A percentile compares a stretch with the other conserved stretches of the same genome.
These are phyloP conservation scores for Fringilla coelebs DNA, from an alignment of 2,797 vertebrate species.

Conservation along the genomic window DNA sequence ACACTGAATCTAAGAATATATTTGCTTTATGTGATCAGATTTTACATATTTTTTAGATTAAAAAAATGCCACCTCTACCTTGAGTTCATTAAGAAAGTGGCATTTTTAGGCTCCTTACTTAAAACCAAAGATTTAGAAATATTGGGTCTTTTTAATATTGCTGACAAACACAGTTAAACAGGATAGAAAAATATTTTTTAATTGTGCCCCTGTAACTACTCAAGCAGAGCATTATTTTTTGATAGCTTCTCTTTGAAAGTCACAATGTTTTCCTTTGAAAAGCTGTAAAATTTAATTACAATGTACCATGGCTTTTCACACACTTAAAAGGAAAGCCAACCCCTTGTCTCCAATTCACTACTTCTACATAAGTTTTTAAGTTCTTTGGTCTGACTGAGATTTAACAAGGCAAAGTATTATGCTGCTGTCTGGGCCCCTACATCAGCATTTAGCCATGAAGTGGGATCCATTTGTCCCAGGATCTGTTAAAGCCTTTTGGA, in stretches of 20 bases:
- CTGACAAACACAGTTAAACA: neutral
- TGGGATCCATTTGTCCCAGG: neutral
- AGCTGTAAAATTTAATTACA: neutral
- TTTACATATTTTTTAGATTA: fast-evolving
- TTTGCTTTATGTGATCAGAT: neutral
- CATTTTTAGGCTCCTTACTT: neutral
- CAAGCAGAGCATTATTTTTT: neutral
- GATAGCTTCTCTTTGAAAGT: neutral
- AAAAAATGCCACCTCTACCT: neutral
- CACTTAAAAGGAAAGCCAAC: neutral
- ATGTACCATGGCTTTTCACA: neutral
- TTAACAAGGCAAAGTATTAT: neutral
- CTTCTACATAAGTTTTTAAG: fast-evolving
- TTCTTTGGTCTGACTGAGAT: neutral
- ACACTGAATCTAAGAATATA: neutral
- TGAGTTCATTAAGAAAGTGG: neutral
- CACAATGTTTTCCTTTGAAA: neutral
- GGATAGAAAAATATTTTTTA: neutral
- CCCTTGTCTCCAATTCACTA: neutral
- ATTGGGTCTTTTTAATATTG: neutral
- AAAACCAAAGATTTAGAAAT: neutral
- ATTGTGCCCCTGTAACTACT: neutral
- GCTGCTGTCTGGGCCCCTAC: neutral
- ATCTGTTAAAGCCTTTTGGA: neutral
- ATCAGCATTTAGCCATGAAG: neutral